phyloP scores from a whole-genome alignment of 2,888 invertebrate genomes.

The Sussaba pulchella region DNA sequence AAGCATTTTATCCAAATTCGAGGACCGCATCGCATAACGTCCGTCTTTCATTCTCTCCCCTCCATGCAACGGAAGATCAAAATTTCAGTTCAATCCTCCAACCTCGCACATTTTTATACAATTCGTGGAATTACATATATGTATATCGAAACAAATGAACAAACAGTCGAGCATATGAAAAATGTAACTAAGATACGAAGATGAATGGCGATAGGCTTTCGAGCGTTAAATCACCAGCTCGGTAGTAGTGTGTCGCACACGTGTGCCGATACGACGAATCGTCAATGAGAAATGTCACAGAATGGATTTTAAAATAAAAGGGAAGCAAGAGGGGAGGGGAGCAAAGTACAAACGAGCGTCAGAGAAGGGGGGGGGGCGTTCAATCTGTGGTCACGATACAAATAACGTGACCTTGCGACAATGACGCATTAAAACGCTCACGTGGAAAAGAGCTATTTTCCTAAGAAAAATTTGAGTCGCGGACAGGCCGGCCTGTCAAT shows the following conservation, averaged over 20 bases:
- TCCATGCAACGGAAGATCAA: not conserved
- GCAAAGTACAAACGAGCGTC: not conserved
- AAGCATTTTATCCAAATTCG: too few relatives aligned
- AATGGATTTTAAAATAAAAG: not conserved
- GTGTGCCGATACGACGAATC: not conserved
- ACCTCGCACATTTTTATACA: not conserved
- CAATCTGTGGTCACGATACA: not conserved
- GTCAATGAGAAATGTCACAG: not conserved
- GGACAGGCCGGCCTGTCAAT: conserved; percentile 52
- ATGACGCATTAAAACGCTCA: conserved; percentile 12
- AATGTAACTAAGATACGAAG: not conserved
- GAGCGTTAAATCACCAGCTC: not conserved
- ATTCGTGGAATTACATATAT: not conserved
- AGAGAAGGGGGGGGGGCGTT: not conserved
- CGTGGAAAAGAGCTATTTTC: conserved; percentile 32
- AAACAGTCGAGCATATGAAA: not conserved
- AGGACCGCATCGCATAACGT: too few relatives aligned
- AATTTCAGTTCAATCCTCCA: not conserved
- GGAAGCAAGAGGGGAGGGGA: not conserved
- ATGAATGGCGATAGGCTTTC: too few relatives aligned
- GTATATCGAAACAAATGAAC: not conserved
- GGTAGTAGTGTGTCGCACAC: not conserved
- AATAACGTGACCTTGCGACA: conserved; percentile 16
- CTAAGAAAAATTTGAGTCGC: conserved; percentile 46
- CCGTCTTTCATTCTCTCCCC: too few relatives aligned